A percentile compares a stretch with the other conserved stretches of the same genome.
Conservation (phyloP, 2,113 vertebrate species). For the Hydropotes inermis region DNA sequence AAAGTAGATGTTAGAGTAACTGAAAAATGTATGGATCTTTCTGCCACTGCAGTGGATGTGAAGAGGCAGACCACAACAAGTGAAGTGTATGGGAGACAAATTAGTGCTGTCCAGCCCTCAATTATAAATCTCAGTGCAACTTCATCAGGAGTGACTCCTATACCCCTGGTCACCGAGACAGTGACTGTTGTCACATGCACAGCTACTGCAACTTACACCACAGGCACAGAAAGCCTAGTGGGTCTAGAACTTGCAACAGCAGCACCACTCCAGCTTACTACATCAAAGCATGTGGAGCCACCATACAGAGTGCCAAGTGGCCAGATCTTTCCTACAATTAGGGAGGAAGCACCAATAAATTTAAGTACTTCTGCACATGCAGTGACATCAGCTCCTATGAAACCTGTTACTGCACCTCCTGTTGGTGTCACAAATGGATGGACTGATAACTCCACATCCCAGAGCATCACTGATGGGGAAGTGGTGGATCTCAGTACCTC, state of each 20-base stretch:
- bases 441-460: constrained; percentile 76
- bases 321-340: constrained; percentile 75
- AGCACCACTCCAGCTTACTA: constrained; percentile 89
- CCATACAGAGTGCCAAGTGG: constrained; percentile 82
- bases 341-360: constrained; percentile 93
- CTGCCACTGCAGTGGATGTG: constrained; percentile 83
- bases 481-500: constrained; percentile 95
- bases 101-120: constrained; percentile 91
- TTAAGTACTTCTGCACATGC: constrained; percentile 83
- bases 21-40: constrained; percentile 87
- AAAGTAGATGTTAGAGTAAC: constrained; percentile 86
- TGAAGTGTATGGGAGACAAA: constrained; percentile 84
- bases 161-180: constrained; percentile 85
- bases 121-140: constrained; percentile 93
- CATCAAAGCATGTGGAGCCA: constrained; percentile 88
- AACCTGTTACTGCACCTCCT: constrained; percentile 80
- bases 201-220: constrained; percentile 84
- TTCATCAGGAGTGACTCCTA: constrained; percentile 81
- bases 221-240: constrained; percentile 86
- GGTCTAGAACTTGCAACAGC: constrained; percentile 84
- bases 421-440: constrained; percentile 83
- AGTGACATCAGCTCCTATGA: constrained; percentile 73
- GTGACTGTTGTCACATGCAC: constrained; percentile 87
- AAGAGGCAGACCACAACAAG: constrained; percentile 83
- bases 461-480: constrained; percentile 80